phyloP scores from a whole-genome alignment of 1,140 invertebrate species.

The Megalopta genalis region DNA sequence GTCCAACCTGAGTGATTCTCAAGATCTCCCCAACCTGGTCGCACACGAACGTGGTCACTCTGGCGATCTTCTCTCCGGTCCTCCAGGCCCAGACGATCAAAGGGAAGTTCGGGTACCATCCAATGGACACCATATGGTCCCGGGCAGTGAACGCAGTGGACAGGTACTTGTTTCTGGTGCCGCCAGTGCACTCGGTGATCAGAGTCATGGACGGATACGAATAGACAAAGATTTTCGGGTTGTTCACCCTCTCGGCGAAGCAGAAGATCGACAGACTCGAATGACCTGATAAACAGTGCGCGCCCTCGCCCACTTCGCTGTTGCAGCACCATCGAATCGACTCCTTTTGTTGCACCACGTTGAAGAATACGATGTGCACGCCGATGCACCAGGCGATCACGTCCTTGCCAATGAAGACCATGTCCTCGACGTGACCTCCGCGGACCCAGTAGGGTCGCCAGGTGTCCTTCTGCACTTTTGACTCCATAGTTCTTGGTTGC shows the following conservation, averaged over 20 bases:
- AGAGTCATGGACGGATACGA: constrained; percentile 72
- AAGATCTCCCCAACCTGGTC: constrained; percentile 67
- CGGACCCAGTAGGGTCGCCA: constrained; percentile 71
- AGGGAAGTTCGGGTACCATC: constrained; percentile 66
- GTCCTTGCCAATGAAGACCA: constrained; percentile 73
- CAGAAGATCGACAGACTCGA: constrained; percentile 64
- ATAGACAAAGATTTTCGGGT: constrained; percentile 71
- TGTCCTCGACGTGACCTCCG: constrained; percentile 68
- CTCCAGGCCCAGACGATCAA: constrained; percentile 76
- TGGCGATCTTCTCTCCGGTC: constrained; percentile 68
- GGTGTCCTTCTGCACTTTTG: constrained; percentile 5
- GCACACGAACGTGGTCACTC: constrained; percentile 59
- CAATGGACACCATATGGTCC: constrained; percentile 69
- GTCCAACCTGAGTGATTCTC: constrained; percentile 44
- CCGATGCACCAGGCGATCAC: constrained; percentile 72
- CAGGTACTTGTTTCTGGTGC: constrained; percentile 62
- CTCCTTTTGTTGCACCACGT: constrained; percentile 57
- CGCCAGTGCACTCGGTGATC: constrained; percentile 65
- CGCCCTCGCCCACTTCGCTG: constrained; percentile 66
- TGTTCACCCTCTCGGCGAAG: constrained; percentile 68
- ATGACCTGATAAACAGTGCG: constrained; percentile 69
- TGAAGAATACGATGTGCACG: constrained; percentile 70
- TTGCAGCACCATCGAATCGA: constrained; percentile 64
- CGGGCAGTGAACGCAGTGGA: constrained; percentile 67
- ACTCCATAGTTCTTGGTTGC: neutral